These are phyloP conservation scores for Sebastes cheni DNA, from an alignment of 2,797 vertebrate genomes.

Conservation along the genomic window DNA sequence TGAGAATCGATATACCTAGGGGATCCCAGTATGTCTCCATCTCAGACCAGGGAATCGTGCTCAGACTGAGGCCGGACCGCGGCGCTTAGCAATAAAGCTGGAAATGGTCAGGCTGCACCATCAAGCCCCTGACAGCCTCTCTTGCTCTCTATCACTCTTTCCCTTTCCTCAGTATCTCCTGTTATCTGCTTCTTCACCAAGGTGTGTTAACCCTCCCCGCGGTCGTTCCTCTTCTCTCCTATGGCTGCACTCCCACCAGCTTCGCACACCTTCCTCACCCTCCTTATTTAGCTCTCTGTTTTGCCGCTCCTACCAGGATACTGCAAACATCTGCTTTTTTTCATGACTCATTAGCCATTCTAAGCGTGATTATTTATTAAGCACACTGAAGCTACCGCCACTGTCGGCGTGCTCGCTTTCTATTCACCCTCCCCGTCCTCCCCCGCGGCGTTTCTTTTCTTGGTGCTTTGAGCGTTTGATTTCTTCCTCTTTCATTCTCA, in stretches of 20 bases:
- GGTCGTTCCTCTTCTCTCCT: conserved; percentile 8
- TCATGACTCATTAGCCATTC: conserved; percentile 66
- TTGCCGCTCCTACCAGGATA: conserved; percentile 9
- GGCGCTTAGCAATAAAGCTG: conserved; percentile 14
- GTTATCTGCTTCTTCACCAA: conserved; percentile 19
- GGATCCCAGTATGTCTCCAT: conserved; percentile 54
- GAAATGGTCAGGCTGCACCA: conserved; percentile 31
- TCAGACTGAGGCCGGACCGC: neutral
- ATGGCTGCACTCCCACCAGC: neutral
- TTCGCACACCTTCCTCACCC: conserved; percentile 19
- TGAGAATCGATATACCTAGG: conserved; percentile 70
- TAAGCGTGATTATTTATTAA: conserved; percentile 69
- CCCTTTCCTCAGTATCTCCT: conserved; percentile 13
- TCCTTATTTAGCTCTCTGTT: conserved; percentile 18
- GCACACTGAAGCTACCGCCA: conserved; percentile 3
- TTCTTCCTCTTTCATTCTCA: conserved; percentile 45
- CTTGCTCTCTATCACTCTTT: neutral
- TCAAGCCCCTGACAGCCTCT: conserved; percentile 4
- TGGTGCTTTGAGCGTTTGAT: conserved; percentile 27
- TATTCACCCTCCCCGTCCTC: neutral
- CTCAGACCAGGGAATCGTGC: conserved; percentile 37
- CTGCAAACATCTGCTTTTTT: conserved; percentile 62
- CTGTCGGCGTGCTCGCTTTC: neutral
- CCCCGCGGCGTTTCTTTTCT: conserved; percentile 12
- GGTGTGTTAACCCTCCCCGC: neutral